Conservation (phyloP, 2,888 invertebrate species). For the Electrophaes corylata region DNA sequence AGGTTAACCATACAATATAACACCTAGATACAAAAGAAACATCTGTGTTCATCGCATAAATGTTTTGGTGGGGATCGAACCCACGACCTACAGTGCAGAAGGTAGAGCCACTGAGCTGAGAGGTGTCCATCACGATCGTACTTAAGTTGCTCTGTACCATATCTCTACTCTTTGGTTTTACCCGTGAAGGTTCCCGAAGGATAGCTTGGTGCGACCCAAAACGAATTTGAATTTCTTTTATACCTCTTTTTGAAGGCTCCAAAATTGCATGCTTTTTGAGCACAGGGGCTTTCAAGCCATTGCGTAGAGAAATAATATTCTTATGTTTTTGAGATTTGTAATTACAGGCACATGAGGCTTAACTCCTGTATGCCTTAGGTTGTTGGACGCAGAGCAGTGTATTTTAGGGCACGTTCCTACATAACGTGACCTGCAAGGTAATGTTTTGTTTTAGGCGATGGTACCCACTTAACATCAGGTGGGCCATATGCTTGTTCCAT, state of each 20-base stretch:
- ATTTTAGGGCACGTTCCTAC: too few relatives aligned
- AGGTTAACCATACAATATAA: too few relatives aligned
- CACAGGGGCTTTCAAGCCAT: constrained; percentile 42
- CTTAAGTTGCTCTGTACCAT: background rate
- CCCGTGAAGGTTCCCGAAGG: constrained; percentile 45
- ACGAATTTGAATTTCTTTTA: constrained; percentile 52
- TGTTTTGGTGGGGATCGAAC: too few relatives aligned
- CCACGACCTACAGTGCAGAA: too few relatives aligned
- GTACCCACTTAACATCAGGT: background rate
- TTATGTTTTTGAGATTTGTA: background rate
- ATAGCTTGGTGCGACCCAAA: constrained; percentile 49
- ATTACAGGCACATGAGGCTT: too few relatives aligned
- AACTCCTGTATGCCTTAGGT: too few relatives aligned
- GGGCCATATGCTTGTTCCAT: background rate
- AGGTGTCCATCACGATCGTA: too few relatives aligned
- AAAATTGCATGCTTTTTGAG: constrained; percentile 44
- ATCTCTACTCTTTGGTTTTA: constrained; percentile 16
- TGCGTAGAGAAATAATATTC: constrained; percentile 20
- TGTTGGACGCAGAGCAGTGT: too few relatives aligned
- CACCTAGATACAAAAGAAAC: too few relatives aligned
- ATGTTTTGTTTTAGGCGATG: background rate
- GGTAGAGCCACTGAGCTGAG: too few relatives aligned
- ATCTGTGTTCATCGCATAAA: too few relatives aligned
- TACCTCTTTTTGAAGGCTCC: constrained; percentile 36
- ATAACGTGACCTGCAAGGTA: too few relatives aligned